A percentile compares a stretch with the other conserved stretches of the same genome.
phyloP scores from a whole-genome alignment of 2,113 vertebrate species.

The Podilymbus podiceps region DNA sequence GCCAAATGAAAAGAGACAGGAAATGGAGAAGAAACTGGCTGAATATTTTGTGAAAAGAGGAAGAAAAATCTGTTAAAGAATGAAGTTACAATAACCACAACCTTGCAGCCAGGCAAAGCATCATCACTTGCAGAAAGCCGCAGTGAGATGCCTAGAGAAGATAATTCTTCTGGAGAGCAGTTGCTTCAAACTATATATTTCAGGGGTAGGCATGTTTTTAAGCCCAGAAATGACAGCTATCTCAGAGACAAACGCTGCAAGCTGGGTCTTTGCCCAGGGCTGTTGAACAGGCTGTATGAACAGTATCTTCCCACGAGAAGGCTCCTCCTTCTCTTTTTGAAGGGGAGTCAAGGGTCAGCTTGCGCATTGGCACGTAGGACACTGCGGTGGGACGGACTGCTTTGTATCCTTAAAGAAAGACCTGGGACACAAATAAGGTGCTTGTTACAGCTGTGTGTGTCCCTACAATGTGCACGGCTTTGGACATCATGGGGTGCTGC shows the following conservation, averaged over 20 bases:
- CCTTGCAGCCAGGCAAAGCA: background rate
- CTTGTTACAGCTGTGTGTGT: background rate
- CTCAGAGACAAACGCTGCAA: background rate
- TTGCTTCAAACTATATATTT: background rate
- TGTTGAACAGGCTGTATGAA: background rate
- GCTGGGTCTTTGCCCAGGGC: background rate
- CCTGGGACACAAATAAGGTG: background rate
- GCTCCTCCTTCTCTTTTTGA: background rate
- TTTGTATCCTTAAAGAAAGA: background rate
- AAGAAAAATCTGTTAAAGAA: background rate
- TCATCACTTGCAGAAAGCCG: background rate
- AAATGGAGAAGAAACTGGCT: background rate
- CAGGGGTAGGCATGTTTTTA: background rate
- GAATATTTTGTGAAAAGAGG: background rate
- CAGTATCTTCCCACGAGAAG: background rate
- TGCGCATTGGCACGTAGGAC: background rate
- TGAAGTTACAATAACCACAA: background rate
- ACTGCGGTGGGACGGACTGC: background rate
- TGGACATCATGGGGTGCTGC: background rate
- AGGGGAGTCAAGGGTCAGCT: background rate
- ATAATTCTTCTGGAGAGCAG: background rate
- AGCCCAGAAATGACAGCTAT: background rate
- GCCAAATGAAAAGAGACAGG: background rate
- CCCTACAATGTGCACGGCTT: background rate
- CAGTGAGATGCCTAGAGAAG: background rate